A percentile compares a stretch with the other conserved stretches of the same genome.
Conservation (phyloP, 2,113 vertebrate genomes). For the Mormyrus lacerda region DNA sequence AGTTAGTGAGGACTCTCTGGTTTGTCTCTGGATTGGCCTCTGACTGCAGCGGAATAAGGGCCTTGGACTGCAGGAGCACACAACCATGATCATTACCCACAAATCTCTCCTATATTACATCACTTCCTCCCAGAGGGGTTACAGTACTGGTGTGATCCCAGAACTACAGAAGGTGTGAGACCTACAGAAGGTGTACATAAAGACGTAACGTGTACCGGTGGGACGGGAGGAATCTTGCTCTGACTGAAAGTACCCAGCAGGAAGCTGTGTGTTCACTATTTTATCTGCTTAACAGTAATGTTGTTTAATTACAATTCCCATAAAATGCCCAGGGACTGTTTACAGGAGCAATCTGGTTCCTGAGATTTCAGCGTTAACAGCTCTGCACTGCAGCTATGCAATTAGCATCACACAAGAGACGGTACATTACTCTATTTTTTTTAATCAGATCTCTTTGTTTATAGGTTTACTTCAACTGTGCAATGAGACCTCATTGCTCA, state of each 20-base stretch:
- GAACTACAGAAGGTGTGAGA: not conserved
- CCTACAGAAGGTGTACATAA: not conserved
- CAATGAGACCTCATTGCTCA: not conserved
- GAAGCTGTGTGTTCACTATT: not conserved
- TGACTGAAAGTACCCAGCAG: not conserved
- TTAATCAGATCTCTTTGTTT: not conserved
- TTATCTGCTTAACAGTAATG: not conserved
- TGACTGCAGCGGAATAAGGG: slow-evolving; percentile 95
- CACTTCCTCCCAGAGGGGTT: not conserved
- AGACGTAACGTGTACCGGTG: not conserved
- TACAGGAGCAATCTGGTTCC: not conserved
- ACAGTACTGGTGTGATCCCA: not conserved
- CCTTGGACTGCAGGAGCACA: slow-evolving; percentile 77
- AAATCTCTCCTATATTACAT: not conserved
- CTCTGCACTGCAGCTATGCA: not conserved
- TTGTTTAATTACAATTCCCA: not conserved
- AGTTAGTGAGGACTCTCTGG: slow-evolving; percentile 96
- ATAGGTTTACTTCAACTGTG: not conserved
- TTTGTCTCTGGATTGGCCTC: slow-evolving; percentile 97
- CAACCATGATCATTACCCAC: not conserved
- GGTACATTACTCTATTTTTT: not conserved
- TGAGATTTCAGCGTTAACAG: not conserved
- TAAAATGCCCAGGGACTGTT: not conserved
- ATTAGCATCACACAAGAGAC: not conserved
- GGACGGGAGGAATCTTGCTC: not conserved